phyloP scores from a whole-genome alignment of 1,140 invertebrate genomes.

The Agrypnia vestita region DNA sequence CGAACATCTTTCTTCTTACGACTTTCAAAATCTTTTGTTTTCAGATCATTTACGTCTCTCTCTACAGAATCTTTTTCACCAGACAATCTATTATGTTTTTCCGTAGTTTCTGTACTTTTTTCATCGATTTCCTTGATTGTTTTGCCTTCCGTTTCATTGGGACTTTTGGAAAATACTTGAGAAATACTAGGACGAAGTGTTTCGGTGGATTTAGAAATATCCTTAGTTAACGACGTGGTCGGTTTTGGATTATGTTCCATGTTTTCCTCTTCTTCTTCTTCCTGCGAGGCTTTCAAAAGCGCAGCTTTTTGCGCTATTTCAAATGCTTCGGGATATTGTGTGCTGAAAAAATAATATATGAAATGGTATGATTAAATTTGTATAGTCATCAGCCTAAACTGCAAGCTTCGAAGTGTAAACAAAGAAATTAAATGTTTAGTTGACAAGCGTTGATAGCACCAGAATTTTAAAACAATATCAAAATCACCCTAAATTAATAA shows the following conservation, averaged over 20 bases:
- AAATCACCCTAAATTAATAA: too few relatives aligned
- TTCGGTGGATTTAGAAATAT: constrained; percentile 71
- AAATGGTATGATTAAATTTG: too few relatives aligned
- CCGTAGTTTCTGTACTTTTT: constrained; percentile 20
- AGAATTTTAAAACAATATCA: too few relatives aligned
- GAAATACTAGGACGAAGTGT: constrained; percentile 67
- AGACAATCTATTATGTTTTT: constrained; percentile 32
- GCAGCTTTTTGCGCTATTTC: constrained; percentile 76
- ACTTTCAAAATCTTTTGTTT: constrained; percentile 7
- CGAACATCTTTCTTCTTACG: background rate
- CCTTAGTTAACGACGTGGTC: constrained; percentile 65
- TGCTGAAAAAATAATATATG: constrained; percentile 64
- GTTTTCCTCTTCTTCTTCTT: constrained; percentile 72
- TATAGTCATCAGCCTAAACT: background rate
- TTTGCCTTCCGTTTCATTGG: constrained; percentile 42
- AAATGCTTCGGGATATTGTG: constrained; percentile 92
- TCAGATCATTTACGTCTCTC: background rate
- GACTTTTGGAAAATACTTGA: constrained; percentile 54
- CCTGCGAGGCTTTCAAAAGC: constrained; percentile 74
- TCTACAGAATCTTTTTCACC: constrained; percentile 32
- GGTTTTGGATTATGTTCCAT: constrained; percentile 62
- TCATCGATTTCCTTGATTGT: constrained; percentile 32
- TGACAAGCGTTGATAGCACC: too few relatives aligned
- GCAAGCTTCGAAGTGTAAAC: too few relatives aligned
- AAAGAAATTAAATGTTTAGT: too few relatives aligned